These are phyloP conservation scores for Tetramorium bicarinatum DNA, from an alignment of 2,888 invertebrate genomes.

Conservation along the genomic window DNA sequence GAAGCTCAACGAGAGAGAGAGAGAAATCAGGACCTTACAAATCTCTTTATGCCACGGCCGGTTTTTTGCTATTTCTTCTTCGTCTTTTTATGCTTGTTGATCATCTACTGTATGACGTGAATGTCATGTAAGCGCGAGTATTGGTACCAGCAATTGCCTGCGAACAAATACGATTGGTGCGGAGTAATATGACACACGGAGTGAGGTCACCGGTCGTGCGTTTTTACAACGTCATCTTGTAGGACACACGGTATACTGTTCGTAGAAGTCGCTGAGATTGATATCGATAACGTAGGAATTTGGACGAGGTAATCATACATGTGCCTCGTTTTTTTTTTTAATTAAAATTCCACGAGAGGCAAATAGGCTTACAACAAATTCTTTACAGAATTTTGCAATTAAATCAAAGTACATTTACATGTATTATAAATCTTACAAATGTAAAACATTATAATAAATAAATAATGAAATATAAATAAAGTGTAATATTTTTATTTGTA, in stretches of 20 bases:
- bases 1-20: neutral
- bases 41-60: neutral
- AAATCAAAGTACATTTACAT: neutral
- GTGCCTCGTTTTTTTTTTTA: neutral
- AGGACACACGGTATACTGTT: neutral
- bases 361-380: neutral
- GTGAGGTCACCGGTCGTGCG: constrained; percentile 5
- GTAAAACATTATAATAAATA: neutral
- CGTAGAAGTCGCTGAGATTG: neutral
- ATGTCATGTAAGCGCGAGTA: constrained; percentile 23
- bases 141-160: neutral
- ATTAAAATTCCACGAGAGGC: neutral
- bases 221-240: constrained; percentile 34
- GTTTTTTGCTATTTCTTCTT: neutral
- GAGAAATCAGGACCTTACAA: constrained; percentile 1
- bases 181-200: neutral
- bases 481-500: neutral
- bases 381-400: neutral
- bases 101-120: constrained; percentile 43
- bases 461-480: neutral
- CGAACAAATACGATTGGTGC: constrained; percentile 18
- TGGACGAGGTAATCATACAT: neutral
- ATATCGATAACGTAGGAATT: constrained; percentile 4
- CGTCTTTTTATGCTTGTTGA: constrained; percentile 25
- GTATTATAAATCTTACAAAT: neutral